Evolutionary conservation across 2,888 invertebrate genomes (phyloP).

Genomic region (Trichogramma evanescens): DNA sequence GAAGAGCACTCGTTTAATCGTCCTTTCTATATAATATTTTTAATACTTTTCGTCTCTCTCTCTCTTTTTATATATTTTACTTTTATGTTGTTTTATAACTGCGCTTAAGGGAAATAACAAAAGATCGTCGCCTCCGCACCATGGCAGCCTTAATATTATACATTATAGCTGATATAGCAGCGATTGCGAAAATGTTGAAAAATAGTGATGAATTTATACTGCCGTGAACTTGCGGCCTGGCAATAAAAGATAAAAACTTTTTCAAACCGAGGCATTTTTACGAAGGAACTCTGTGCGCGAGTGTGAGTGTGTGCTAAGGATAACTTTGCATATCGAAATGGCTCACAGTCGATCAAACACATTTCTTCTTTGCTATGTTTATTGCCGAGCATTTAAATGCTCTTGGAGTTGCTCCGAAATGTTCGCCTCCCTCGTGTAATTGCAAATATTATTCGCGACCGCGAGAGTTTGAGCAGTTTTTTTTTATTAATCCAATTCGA

Average conservation of each 20-base stretch:
- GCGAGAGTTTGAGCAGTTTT: no score
- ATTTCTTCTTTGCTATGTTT: slow-evolving; percentile 17
- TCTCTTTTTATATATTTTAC: background rate
- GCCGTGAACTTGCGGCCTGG: slow-evolving; percentile 1
- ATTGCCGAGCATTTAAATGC: slow-evolving; percentile 4
- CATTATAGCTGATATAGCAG: no score
- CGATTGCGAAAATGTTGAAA: slow-evolving; percentile 21
- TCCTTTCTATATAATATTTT: no score
- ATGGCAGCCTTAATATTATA: no score
- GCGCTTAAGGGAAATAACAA: slow-evolving; percentile 18
- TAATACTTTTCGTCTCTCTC: no score
- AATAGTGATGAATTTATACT: slow-evolving; percentile 22
- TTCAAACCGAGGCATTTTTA: background rate
- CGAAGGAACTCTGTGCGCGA: no score
- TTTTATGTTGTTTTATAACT: slow-evolving; percentile 11
- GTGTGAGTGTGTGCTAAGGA: background rate
- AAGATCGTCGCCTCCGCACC: no score
- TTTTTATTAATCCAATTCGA: no score
- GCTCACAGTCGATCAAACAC: slow-evolving; percentile 21
- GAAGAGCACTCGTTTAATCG: no score
- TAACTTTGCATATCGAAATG: slow-evolving; percentile 20
- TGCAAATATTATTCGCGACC: no score
- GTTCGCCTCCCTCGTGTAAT: no score
- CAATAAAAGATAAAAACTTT: slow-evolving; percentile 21
- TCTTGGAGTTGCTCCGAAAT: background rate